Evolutionary conservation across 2,888 invertebrate genomes (phyloP), one percentile per base, ranked within the genome.

Genomic region (Dermolepida albohirtum): DNA sequence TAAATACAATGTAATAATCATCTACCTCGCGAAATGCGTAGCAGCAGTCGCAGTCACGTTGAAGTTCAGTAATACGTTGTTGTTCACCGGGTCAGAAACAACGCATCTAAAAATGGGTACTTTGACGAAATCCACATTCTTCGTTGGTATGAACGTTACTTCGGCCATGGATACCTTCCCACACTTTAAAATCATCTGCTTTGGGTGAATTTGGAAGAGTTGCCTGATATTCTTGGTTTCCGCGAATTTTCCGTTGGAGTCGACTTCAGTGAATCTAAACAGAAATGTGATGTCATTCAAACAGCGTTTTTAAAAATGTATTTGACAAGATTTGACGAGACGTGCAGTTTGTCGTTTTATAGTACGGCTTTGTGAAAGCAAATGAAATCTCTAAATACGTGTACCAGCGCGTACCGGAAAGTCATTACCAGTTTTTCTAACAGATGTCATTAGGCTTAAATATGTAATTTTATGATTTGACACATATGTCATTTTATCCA

Each of bases 81-180:
- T 73, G n/a, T 74, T 73, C 2, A 71, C 68, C 41, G 75, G 71
- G 64, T 83, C 83, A 17, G 76, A 68, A 41, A 81, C 72, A 17
- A 70, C 73, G 39, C 78, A 78, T 50, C 75, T 72, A 59, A 78
- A 77, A 14, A 82, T 66, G 0, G 81, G 79, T 10, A 80, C 64
- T 44, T 77, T 73, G 7, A 64, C 67, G 8, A 82, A 77, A 43
- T 73, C 71, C 29, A 80, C 67, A 12, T 74, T 72, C 66, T 73
- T 73, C 11, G 70, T 72, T 1, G 79, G 75, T n/a, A 71, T 69
- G 68, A 81, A 79, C 17, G 55, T 70, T 8, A 81, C 52, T 6
- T 51, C 72, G 10, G 75, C 68, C 10, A 67, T 67, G 39, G 72
- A 72, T 5, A 70, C 62, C 70, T 78, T 74, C 12, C 72, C 75